Base-by-base conservation (phyloP, 1,140 invertebrate genomes). In the Eriocheir sinensis region DNA sequence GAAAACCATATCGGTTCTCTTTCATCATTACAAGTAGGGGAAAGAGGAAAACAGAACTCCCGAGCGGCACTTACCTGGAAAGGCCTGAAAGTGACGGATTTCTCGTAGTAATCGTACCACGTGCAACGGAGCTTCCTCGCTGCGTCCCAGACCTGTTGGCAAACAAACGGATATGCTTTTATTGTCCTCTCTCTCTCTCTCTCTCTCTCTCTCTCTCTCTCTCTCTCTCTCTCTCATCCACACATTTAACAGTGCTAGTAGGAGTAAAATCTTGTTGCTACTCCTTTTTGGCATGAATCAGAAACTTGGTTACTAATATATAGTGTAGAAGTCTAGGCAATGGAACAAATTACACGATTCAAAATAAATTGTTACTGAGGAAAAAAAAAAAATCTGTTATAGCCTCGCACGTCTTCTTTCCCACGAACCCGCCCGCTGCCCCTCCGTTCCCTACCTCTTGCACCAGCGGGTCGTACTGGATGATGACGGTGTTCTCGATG, bases 71-170 rank as follows among this genome's bases (percentile, higher is more conserved):
- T 89, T 38, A 95, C 95, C 97, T 98, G 98, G 98, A 99, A 99
- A 36, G 98, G 98, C 96, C 98, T 97, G 97, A 99, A 99, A 15
- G 98, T 99, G 38, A 99, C 98, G 0, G 98, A 98, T 96, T 99
- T 99, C 96, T 99, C 98, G 96, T 99, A 99, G 97, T 98, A 99
- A 96, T 99, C 98, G 96, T 99, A 99, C 98, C 98, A 99, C 8
- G 98, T 99, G 97, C 98, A 99, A 80, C 98, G 97, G 15, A 99
- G 96, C 96, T 98, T 98, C 96, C 98, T 97, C 0, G 98, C 98
- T 95, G 97, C 97, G 96, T 97, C 98, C 96, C 96, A 97, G 96
- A 97, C 96, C 95, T 97, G 96, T 79, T 96, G 96, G 15, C 96
- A 30, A 41, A 72, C 27, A 41, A 41, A 60, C 3, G 8, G 8